phyloP scores from a whole-genome alignment of 2,113 vertebrate species.

The Neodon shergylaensis region DNA sequence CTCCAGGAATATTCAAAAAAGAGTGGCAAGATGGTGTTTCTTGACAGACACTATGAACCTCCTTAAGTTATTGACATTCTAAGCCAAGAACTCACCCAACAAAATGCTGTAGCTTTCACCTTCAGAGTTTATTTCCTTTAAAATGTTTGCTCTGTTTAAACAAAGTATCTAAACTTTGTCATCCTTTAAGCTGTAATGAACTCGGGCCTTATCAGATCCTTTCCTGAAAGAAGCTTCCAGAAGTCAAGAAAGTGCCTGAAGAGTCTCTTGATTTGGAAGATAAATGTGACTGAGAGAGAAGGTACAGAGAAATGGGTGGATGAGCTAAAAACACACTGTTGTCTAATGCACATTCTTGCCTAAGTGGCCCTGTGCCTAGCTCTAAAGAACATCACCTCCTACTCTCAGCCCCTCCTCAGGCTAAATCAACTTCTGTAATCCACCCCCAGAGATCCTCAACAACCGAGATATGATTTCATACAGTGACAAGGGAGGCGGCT shows the following conservation, averaged over 20 bases:
- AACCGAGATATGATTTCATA: background rate
- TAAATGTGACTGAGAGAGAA: background rate
- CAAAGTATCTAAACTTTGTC: background rate
- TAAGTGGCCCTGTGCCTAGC: background rate
- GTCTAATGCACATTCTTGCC: background rate
- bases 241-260: slow-evolving; percentile 6
- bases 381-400: background rate
- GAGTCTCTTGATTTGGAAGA: background rate
- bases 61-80: background rate
- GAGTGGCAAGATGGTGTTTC: background rate
- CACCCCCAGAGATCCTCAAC: slow-evolving; percentile 23
- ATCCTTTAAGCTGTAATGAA: slow-evolving; percentile 42
- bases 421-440: slow-evolving; percentile 38
- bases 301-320: background rate
- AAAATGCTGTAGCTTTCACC: background rate
- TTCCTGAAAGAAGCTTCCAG: background rate
- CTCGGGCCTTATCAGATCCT: background rate
- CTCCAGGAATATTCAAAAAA: background rate
- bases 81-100: background rate
- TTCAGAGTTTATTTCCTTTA: background rate
- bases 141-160: slow-evolving; percentile 4
- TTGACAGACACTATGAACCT: background rate
- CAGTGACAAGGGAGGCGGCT: background rate
- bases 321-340: background rate
- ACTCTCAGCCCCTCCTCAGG: background rate